Evolutionary conservation across 2,888 invertebrate genomes (phyloP).

Genomic region (Polylopha cassiicola): DNA sequence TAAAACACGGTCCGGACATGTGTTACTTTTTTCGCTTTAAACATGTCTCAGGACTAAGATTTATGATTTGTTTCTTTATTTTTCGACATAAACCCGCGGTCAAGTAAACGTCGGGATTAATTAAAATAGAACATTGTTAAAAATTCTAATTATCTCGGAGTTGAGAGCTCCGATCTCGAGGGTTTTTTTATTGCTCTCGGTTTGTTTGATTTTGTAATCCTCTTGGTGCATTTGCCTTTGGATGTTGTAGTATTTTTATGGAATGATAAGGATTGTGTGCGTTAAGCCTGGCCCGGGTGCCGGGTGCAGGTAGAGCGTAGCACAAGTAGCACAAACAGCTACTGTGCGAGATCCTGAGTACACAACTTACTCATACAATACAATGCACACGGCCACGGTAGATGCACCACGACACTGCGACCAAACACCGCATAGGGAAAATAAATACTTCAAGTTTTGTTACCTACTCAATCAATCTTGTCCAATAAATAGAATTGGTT

Average conservation of each 20-base stretch:
- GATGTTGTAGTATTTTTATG: conserved; percentile 61
- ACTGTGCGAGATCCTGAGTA: conserved; percentile 66
- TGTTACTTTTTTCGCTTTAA: conserved; percentile 76
- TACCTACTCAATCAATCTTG: conserved; percentile 9
- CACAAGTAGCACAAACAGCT: conserved; percentile 72
- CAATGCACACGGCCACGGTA: conserved; percentile 27
- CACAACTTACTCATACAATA: conserved; percentile 56
- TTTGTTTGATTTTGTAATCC: conserved; percentile 58
- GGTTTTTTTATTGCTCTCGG: conserved; percentile 35
- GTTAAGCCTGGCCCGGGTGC: conserved; percentile 35
- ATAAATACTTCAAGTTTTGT: conserved; percentile 19
- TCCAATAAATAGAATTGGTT: too few relatives aligned
- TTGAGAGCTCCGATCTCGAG: conserved; percentile 24
- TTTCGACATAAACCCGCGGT: conserved; percentile 62
- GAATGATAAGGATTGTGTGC: conserved; percentile 63
- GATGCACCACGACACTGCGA: conserved; percentile 32
- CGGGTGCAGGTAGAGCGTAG: conserved; percentile 57
- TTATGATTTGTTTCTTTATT: conserved; percentile 56
- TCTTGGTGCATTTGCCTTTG: conserved; percentile 49
- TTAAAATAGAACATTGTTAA: conserved; percentile 43
- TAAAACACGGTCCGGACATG: conserved; percentile 71
- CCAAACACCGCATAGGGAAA: conserved; percentile 16
- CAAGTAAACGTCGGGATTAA: conserved; percentile 51
- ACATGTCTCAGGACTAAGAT: conserved; percentile 62
- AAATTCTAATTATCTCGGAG: conserved; percentile 30